A percentile compares a stretch with the other conserved stretches of the same genome.
These are phyloP conservation scores for Anguilla rostrata DNA, from an alignment of 2,113 vertebrate genomes.

Conservation along the genomic window DNA sequence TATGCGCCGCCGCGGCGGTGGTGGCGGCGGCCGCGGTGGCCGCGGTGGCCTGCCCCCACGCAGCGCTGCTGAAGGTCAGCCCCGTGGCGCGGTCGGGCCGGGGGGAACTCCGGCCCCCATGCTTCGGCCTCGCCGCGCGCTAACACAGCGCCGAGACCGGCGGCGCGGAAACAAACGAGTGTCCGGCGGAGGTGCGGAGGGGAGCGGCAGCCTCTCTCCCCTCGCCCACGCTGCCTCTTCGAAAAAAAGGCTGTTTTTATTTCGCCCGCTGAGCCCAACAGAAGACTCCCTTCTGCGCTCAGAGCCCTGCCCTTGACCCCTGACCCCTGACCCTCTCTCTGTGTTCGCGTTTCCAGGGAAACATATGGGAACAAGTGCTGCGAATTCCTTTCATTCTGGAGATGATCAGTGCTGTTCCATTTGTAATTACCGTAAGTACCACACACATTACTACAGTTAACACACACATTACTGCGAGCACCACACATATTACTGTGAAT, in stretches of 20 bases:
- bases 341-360: slow-evolving; percentile 73
- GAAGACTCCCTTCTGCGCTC: not conserved
- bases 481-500: not conserved
- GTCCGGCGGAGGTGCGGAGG: not conserved
- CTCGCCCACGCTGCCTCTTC: not conserved
- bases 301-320: not conserved
- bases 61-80: slow-evolving; percentile 47
- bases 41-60: slow-evolving; percentile 42
- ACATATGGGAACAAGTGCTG: slow-evolving; percentile 81
- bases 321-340: not conserved
- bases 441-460: not conserved
- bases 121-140: not conserved
- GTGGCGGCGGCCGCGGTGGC: slow-evolving; percentile 34
- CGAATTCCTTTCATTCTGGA: slow-evolving; percentile 79
- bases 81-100: slow-evolving; percentile 15
- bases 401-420: slow-evolving; percentile 79
- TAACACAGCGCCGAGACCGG: not conserved
- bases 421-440: slow-evolving; percentile 78
- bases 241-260: not conserved
- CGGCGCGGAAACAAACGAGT: not conserved
- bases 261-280: not conserved
- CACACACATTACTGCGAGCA: not conserved
- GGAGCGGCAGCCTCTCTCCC: not conserved
- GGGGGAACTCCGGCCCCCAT: not conserved
- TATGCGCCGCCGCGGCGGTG: slow-evolving; percentile 8